phyloP scores from a whole-genome alignment of 2,888 invertebrate genomes.

The Agonopterix arenella region DNA sequence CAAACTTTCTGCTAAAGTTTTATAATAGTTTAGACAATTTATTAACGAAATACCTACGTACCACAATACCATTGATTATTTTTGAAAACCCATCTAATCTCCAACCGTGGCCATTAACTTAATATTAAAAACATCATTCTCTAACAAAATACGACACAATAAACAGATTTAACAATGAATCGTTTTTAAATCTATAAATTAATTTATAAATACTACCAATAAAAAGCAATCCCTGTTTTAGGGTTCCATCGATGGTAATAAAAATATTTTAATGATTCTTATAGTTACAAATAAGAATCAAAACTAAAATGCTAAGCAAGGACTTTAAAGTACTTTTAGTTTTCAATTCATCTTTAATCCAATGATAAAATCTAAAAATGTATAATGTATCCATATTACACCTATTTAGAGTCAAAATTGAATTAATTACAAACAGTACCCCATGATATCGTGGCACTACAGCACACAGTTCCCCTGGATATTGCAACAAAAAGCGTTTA shows the following conservation, averaged over 20 bases:
- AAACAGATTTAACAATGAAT: slow-evolving; percentile 24
- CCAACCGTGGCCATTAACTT: slow-evolving; percentile 14
- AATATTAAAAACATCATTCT: slow-evolving; percentile 13
- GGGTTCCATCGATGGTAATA: no score
- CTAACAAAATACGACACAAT: slow-evolving; percentile 12
- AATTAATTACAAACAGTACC: not conserved
- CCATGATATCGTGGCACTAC: no score
- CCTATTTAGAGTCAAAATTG: slow-evolving; percentile 5
- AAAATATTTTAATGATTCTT: no score
- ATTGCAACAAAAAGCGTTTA: slow-evolving; percentile 1
- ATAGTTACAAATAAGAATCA: no score
- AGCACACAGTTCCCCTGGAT: no score
- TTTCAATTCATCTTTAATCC: no score
- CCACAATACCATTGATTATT: slow-evolving; percentile 24
- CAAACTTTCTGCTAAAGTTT: no score
- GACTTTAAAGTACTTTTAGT: no score
- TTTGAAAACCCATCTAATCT: slow-evolving; percentile 24
- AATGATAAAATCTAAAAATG: slow-evolving; percentile 2
- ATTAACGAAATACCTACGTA: slow-evolving; percentile 12
- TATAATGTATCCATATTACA: not conserved
- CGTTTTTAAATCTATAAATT: slow-evolving; percentile 12
- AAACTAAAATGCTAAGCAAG: no score
- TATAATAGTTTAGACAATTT: no score
- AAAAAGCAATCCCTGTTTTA: no score
- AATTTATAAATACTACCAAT: slow-evolving; percentile 9